phyloP scores from a whole-genome alignment of 2,113 vertebrate genomes.

The Chionis minor region DNA sequence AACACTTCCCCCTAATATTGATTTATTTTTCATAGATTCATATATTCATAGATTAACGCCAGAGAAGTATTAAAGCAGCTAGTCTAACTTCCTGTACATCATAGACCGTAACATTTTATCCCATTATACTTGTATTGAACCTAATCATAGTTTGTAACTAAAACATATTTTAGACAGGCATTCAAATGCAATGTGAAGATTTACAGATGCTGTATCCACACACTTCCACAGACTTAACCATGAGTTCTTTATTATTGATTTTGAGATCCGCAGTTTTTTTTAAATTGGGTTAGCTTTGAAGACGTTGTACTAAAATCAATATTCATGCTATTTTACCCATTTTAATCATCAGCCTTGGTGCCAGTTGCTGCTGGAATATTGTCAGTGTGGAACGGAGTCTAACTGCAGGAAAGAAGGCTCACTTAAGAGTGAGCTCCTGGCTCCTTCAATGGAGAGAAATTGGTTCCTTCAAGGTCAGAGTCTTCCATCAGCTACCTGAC shows the following conservation, averaged over 20 bases:
- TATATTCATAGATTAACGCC: not conserved
- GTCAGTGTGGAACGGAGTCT: not conserved
- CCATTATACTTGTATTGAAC: not conserved
- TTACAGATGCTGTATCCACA: not conserved
- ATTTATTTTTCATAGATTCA: conserved; percentile 13
- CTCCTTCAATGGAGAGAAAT: accelerated
- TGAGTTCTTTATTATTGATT: not conserved
- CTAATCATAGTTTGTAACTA: not conserved
- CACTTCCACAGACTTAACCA: not conserved
- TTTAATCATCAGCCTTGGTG: not conserved
- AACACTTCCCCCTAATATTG: not conserved
- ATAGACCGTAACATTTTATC: not conserved
- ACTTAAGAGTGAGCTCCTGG: accelerated
- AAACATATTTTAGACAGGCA: not conserved
- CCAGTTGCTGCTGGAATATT: not conserved
- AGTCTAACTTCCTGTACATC: not conserved
- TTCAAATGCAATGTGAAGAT: not conserved
- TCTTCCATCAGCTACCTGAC: not conserved
- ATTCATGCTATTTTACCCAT: not conserved
- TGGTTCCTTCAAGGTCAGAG: not conserved
- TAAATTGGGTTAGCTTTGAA: not conserved
- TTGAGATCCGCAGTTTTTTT: not conserved
- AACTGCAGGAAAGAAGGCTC: not conserved
- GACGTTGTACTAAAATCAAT: not conserved
- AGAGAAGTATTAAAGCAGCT: not conserved